Conservation (phyloP, 37 sponge, comb jelly and placozoan genomes). For the Haliclona indistincta region DNA sequence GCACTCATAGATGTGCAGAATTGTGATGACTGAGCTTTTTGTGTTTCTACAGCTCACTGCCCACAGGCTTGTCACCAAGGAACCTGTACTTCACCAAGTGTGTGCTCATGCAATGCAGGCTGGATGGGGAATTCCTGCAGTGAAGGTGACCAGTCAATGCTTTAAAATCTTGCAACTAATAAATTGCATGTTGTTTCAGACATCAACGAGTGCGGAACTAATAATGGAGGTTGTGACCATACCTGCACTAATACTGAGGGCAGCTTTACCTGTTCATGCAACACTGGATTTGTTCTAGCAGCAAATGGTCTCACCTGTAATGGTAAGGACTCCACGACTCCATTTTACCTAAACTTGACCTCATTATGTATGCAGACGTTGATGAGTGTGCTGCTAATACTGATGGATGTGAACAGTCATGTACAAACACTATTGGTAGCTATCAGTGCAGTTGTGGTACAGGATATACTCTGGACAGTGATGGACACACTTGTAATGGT, state of each 20-base stretch:
- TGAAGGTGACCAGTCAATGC: too few relatives aligned
- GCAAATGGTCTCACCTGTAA: constrained; percentile 13
- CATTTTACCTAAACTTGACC: too few relatives aligned
- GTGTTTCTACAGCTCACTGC: too few relatives aligned
- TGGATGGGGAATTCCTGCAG: too few relatives aligned
- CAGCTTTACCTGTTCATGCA: constrained; percentile 32
- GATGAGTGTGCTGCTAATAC: constrained; percentile 35
- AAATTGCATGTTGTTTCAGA: constrained; percentile 13
- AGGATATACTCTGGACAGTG: constrained; percentile 18
- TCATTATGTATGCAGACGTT: constrained; percentile 15
- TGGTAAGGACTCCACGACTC: constrained; percentile 28
- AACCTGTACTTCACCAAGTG: too few relatives aligned
- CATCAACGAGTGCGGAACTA: constrained; percentile 33
- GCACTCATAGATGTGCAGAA: too few relatives aligned
- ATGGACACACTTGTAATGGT: constrained; percentile 8
- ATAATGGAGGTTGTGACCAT: constrained; percentile 53
- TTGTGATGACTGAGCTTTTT: too few relatives aligned
- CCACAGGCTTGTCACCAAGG: too few relatives aligned
- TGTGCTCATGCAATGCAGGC: too few relatives aligned
- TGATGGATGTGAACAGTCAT: constrained; percentile 44
- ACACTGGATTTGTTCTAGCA: constrained; percentile 18
- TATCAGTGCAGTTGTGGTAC: constrained; percentile 20
- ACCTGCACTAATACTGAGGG: constrained; percentile 23
- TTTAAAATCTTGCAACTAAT: not conserved
- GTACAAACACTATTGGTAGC: constrained; percentile 60